phyloP scores from a whole-genome alignment of 2,797 vertebrate genomes.

The Champsocephalus esox region DNA sequence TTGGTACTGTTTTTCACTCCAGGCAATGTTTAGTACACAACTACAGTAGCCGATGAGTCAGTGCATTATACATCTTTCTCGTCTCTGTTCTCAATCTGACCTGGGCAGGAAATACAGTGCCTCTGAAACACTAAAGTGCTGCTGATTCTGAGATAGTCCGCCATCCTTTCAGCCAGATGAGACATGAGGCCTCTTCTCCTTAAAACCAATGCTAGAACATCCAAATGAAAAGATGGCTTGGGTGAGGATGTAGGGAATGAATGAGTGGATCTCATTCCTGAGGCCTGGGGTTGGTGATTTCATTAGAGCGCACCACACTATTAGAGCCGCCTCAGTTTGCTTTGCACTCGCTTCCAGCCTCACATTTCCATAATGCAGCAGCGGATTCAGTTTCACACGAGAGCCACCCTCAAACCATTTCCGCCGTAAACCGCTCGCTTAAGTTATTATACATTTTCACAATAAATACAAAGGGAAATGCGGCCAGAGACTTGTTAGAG shows the following conservation, averaged over 20 bases:
- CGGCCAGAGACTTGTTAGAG: constrained; percentile 59
- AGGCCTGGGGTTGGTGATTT: constrained; percentile 83
- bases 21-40: constrained; percentile 55
- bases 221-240: constrained; percentile 70
- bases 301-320: constrained; percentile 81
- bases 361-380: constrained; percentile 81
- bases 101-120: constrained; percentile 62
- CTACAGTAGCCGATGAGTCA: constrained; percentile 68
- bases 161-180: constrained; percentile 71
- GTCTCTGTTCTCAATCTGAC: constrained; percentile 70
- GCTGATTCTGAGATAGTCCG: constrained; percentile 75
- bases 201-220: constrained; percentile 60
- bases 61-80: constrained; percentile 57
- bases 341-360: constrained; percentile 72
- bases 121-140: constrained; percentile 68
- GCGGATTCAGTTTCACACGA: constrained; percentile 81
- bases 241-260: constrained; percentile 75
- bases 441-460: constrained; percentile 81
- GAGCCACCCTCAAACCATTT: constrained; percentile 78
- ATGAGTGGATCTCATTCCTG: constrained; percentile 77
- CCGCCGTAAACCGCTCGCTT: constrained; percentile 78
- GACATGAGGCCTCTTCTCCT: constrained; percentile 65
- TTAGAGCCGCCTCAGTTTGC: constrained; percentile 83
- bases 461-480: constrained; percentile 81
- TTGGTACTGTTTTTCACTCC: constrained; percentile 51